phyloP scores from a whole-genome alignment of 2,797 vertebrate species.

The Centropyge bicolor region DNA sequence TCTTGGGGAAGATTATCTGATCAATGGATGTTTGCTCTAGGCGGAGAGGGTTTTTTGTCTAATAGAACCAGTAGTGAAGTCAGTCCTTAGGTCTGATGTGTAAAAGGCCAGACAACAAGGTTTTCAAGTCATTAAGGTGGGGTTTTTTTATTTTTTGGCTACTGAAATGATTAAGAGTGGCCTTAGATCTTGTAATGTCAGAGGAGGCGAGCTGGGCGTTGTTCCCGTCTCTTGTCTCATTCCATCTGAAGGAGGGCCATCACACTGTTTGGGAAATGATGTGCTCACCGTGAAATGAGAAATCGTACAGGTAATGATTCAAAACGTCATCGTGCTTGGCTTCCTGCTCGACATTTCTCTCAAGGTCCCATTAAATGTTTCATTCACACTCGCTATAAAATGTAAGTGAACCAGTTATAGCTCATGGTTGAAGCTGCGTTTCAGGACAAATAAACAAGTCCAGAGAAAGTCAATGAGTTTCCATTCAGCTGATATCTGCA shows the following conservation, averaged over 20 bases:
- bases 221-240: background rate
- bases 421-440: constrained; percentile 5
- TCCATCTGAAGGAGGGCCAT: constrained; percentile 12
- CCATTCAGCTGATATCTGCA: background rate
- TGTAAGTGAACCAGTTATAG: background rate
- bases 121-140: background rate
- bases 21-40: background rate
- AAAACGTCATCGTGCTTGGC: constrained; percentile 25
- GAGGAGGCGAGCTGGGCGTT: background rate
- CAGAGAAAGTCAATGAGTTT: background rate
- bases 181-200: background rate
- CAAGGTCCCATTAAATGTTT: constrained; percentile 35
- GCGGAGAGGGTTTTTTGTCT: background rate
- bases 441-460: background rate
- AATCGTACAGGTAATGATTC: constrained; percentile 26
- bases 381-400: constrained; percentile 17
- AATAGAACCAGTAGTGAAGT: background rate
- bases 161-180: background rate
- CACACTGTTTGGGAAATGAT: constrained; percentile 9
- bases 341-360: constrained; percentile 47
- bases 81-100: background rate
- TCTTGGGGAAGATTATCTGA: background rate
- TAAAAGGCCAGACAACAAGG: background rate
- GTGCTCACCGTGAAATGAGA: constrained; percentile 30
- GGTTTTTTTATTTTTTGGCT: background rate